Evolutionary conservation across 2,797 vertebrate genomes (phyloP).

Genomic region (Sibirionetta formosa): DNA sequence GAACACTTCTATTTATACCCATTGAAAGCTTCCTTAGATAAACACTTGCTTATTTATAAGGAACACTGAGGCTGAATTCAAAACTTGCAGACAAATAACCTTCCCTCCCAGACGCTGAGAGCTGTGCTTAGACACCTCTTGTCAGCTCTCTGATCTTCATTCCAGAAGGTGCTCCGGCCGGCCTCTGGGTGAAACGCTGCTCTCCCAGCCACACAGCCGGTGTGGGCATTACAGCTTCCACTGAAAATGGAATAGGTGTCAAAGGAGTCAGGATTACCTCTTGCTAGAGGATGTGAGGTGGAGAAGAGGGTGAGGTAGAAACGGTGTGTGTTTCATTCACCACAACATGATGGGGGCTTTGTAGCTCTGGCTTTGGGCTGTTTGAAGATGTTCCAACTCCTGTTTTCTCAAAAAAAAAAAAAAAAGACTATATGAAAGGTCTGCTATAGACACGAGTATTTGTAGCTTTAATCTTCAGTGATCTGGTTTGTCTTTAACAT

Average conservation of each 20-base stretch:
- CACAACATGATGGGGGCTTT: not conserved
- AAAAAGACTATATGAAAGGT: not conserved
- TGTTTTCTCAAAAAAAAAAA: not conserved
- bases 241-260: conserved; percentile 46
- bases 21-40: conserved; percentile 64
- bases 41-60: conserved; percentile 49
- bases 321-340: not conserved
- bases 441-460: not conserved
- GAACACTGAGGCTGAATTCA: conserved; percentile 29
- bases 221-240: conserved; percentile 14
- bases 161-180: conserved; percentile 30
- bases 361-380: not conserved
- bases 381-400: not conserved
- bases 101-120: not conserved
- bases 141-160: conserved; percentile 34
- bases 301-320: not conserved
- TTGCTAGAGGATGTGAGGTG: not conserved
- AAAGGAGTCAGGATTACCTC: conserved; percentile 6
- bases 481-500: not conserved
- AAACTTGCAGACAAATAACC: not conserved
- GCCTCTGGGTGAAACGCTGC: conserved; percentile 18
- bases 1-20: conserved; percentile 66
- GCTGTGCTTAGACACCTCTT: not conserved
- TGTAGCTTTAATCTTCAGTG: not conserved
- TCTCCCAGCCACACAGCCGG: not conserved